A percentile compares a stretch with the other conserved stretches of the same genome.
Conservation (phyloP, 1,140 invertebrate species). For the Scylla paramamosain region DNA sequence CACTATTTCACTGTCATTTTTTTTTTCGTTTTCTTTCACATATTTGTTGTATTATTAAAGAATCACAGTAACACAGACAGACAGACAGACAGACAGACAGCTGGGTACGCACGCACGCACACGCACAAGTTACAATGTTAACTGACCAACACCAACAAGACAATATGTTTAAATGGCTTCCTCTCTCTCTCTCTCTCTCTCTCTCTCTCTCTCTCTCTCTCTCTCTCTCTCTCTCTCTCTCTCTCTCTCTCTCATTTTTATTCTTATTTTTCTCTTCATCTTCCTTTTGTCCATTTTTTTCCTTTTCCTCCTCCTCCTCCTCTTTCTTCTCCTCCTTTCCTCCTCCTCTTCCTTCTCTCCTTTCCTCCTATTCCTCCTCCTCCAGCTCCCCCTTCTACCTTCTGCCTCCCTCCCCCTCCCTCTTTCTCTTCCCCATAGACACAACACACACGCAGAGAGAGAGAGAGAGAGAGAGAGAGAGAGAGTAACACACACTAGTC, state of each 20-base stretch:
- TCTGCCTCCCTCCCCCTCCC: neutral
- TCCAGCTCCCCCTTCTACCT: neutral
- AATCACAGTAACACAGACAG: no score
- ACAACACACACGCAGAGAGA: no score
- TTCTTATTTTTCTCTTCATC: no score
- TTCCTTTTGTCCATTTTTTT: no score
- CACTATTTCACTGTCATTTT: no score
- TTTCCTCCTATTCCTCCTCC: neutral
- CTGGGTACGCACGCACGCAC: no score
- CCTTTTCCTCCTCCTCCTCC: neutral
- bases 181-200: slow-evolving; percentile 28
- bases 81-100: no score
- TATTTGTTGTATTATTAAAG: no score
- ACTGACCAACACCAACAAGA: neutral
- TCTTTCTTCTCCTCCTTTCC: neutral
- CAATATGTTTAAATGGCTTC: neutral
- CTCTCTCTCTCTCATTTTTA: slow-evolving; percentile 42
- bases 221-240: slow-evolving; percentile 39
- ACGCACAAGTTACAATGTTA: no score
- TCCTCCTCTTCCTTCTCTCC: neutral
- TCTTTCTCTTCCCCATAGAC: neutral
- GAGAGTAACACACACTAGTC: no score
- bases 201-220: slow-evolving; percentile 42
- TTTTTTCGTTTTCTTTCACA: no score
- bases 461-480: no score